Conservation (phyloP, 64 coral and sea anemone genomes). For the Pachyseris speciosa region DNA sequence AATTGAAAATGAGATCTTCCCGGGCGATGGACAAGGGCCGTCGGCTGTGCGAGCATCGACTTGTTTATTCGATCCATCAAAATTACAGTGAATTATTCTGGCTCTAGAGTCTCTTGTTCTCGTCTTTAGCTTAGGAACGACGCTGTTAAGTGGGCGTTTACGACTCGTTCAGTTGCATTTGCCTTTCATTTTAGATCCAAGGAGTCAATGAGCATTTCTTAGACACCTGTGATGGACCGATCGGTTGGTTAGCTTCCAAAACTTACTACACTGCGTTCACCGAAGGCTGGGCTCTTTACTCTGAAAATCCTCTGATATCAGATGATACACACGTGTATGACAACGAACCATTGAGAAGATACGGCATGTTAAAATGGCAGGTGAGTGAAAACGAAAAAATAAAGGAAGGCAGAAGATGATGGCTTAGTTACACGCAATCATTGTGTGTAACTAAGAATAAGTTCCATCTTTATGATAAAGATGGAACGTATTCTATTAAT, state of each 20-base stretch:
- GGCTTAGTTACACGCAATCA: neutral
- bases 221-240: constrained; percentile 31
- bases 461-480: no score
- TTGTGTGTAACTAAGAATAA: no score
- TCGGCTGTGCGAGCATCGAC: no score
- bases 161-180: no score
- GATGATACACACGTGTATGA: constrained; percentile 70
- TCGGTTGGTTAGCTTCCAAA: constrained; percentile 42
- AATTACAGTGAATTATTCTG: no score
- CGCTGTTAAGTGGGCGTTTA: no score
- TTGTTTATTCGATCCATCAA: no score
- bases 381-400: constrained; percentile 4
- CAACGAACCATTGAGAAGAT: constrained; percentile 54
- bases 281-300: constrained; percentile 77
- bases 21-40: no score
- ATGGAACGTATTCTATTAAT: no score
- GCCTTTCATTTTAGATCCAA: constrained; percentile 36
- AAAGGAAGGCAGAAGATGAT: neutral
- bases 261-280: constrained; percentile 56
- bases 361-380: constrained; percentile 81
- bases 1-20: no score
- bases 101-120: no score
- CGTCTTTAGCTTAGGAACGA: no score
- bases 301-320: constrained; percentile 62
- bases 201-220: constrained; percentile 47